Evolutionary conservation across 2,113 vertebrate species (phyloP), one percentile per base, ranked within the genome.

Genomic region (Bettongia penicillata): DNA sequence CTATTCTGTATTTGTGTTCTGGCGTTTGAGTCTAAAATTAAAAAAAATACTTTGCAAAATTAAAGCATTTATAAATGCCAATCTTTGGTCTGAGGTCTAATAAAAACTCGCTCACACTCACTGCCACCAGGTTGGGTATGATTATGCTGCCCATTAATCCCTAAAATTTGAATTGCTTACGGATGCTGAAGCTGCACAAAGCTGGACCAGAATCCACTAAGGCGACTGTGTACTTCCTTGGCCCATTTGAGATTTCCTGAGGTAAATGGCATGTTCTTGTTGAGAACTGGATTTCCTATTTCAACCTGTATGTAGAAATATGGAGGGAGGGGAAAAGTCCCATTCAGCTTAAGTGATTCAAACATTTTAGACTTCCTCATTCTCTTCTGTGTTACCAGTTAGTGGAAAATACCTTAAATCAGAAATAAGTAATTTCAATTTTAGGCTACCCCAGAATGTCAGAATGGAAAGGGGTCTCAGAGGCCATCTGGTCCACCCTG

Each of bases 181-280:
- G 90, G 96, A 68, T 98, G 97, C 95, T 97, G 97, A 26, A 99
- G 96, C 95, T 97, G 97, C 51, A 90, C 91, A 48, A 99, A 98
- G 91, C 97, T 98, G 96, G 99, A 98, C 99, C 99, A 99, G 31
- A 98, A 98, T 9, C 14, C 97, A 57, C 99, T 96, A 94, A 99
- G 98, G 93, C 96, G 93, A 90, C 98, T 98, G 96, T 98, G 98
- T 5, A 99, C 95, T 97, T 99, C 98, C 98, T 98, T 98, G 96
- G 98, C 98, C 98, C 98, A 99, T 95, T 98, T 99, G 91, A 99
- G 96, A 51, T 98, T 98, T 97, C 98, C 99, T 53, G 99, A 99
- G 96, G 98, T 98, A 93, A 97, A 95, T 49, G 98, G 97, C 98
- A 98, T 99, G 96, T 99, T 99, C 98, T 99, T 99, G 50, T 97